These are phyloP conservation scores for Chaenodraco wilsoni DNA, from an alignment of 2,797 vertebrate species.

Conservation along the genomic window DNA sequence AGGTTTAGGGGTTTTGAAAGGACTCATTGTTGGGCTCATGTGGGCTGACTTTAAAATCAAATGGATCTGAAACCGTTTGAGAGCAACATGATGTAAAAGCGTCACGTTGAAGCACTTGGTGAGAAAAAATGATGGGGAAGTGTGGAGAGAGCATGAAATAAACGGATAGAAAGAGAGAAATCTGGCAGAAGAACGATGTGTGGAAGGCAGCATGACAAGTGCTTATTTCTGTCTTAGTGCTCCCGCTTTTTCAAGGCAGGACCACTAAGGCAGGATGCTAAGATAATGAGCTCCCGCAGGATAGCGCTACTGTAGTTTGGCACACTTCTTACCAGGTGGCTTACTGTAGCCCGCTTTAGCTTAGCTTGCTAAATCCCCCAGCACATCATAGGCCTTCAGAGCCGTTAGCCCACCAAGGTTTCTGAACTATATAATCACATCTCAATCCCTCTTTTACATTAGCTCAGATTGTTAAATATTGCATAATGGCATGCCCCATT, in stretches of 20 bases:
- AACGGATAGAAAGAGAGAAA: background rate
- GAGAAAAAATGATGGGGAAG: background rate
- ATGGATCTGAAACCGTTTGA: slow-evolving; percentile 22
- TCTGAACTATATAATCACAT: slow-evolving; percentile 40
- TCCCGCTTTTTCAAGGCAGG: slow-evolving; percentile 55
- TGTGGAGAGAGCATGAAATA: background rate
- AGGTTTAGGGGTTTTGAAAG: slow-evolving; percentile 35
- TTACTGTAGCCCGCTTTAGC: slow-evolving; percentile 37
- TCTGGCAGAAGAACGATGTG: slow-evolving; percentile 16
- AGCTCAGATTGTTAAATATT: slow-evolving; percentile 21
- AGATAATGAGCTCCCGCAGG: slow-evolving; percentile 82
- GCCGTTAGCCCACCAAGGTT: slow-evolving; percentile 8
- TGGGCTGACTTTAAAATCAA: slow-evolving; percentile 23
- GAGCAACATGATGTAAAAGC: slow-evolving; percentile 8
- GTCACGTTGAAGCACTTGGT: background rate
- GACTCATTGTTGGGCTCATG: slow-evolving; percentile 21
- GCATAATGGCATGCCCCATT: slow-evolving; percentile 11
- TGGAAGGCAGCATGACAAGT: slow-evolving; percentile 29
- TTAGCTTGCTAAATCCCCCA: slow-evolving; percentile 47
- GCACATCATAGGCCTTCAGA: slow-evolving; percentile 38
- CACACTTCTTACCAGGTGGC: slow-evolving; percentile 51
- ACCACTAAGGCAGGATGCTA: slow-evolving; percentile 61
- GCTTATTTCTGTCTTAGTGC: slow-evolving; percentile 59
- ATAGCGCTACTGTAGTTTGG: slow-evolving; percentile 45
- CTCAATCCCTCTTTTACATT: background rate